phyloP scores from a whole-genome alignment of 2,888 invertebrate genomes.

The Elegia similella region DNA sequence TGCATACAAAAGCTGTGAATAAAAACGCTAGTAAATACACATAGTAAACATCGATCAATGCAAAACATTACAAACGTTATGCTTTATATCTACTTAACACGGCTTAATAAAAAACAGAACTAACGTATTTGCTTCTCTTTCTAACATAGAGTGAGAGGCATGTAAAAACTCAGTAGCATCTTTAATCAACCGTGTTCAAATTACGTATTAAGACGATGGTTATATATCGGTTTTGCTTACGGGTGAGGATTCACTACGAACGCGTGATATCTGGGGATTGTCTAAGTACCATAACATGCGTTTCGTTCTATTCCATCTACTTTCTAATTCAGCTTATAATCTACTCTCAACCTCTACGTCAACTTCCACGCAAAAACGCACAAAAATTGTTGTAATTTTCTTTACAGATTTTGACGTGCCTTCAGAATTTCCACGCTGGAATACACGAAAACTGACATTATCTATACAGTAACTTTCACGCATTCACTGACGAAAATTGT shows the following conservation, averaged over 20 bases:
- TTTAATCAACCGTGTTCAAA: neutral
- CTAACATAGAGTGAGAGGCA: neutral
- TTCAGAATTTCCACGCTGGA: neutral
- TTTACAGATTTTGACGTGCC: too few relatives aligned
- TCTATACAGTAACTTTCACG: too few relatives aligned
- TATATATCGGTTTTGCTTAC: neutral
- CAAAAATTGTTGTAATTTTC: too few relatives aligned
- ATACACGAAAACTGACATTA: too few relatives aligned
- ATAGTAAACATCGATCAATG: conserved; percentile 35
- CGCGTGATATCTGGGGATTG: conserved; percentile 14
- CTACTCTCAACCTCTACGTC: neutral
- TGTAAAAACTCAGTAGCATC: neutral
- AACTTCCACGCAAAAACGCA: too few relatives aligned
- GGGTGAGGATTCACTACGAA: conserved; percentile 4
- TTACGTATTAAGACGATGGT: neutral
- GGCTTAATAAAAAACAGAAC: neutral
- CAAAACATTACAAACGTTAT: conserved; percentile 20
- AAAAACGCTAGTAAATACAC: conserved; percentile 33
- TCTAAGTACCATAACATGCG: conserved; percentile 20
- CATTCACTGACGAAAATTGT: too few relatives aligned
- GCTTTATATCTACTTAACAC: conserved; percentile 4
- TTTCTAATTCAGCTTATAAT: conserved; percentile 1
- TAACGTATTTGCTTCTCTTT: neutral
- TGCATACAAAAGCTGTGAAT: conserved; percentile 60
- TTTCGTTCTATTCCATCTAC: conserved; percentile 12